phyloP scores from a whole-genome alignment of 2,888 invertebrate species.

The Nomada goodeniana region DNA sequence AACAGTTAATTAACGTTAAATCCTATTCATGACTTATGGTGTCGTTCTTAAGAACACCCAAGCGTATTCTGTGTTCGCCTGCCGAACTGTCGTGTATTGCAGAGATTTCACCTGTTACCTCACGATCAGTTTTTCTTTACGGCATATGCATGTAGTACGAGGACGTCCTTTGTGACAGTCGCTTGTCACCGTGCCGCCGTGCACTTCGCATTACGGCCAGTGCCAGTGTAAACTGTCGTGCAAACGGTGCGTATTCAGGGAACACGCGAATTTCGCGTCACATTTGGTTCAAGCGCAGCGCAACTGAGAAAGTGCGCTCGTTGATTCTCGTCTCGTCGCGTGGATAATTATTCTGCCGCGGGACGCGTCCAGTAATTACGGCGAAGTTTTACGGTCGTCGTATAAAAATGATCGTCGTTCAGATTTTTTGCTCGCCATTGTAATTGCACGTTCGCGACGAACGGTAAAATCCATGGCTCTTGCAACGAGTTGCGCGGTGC shows the following conservation, averaged over 20 bases:
- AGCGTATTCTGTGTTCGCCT: neutral
- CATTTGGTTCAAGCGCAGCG: constrained; percentile 28
- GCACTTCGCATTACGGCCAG: constrained; percentile 60
- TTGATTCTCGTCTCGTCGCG: neutral
- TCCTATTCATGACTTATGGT: too few relatives aligned
- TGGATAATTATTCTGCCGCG: constrained; percentile 8
- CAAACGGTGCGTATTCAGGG: constrained; percentile 24
- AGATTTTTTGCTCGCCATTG: constrained; percentile 3
- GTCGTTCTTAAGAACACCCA: too few relatives aligned
- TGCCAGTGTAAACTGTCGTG: constrained; percentile 36
- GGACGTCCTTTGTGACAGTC: constrained; percentile 75
- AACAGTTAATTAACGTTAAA: too few relatives aligned
- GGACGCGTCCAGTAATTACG: constrained; percentile 12
- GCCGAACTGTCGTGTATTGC: neutral
- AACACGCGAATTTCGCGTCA: constrained; percentile 50
- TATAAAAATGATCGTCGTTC: constrained; percentile 26
- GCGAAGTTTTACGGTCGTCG: constrained; percentile 12
- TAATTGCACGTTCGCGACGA: constrained; percentile 8
- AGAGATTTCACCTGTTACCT: constrained; percentile 20
- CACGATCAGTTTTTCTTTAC: constrained; percentile 55
- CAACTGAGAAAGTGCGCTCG: constrained; percentile 6
- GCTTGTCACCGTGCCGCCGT: constrained; percentile 68
- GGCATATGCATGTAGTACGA: constrained; percentile 77
- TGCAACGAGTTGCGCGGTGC: constrained; percentile 3
- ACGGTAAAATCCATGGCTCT: constrained; percentile 10